Evolutionary conservation across 1,140 invertebrate species (phyloP).

Genomic region (Lysiphlebus fabarum): DNA sequence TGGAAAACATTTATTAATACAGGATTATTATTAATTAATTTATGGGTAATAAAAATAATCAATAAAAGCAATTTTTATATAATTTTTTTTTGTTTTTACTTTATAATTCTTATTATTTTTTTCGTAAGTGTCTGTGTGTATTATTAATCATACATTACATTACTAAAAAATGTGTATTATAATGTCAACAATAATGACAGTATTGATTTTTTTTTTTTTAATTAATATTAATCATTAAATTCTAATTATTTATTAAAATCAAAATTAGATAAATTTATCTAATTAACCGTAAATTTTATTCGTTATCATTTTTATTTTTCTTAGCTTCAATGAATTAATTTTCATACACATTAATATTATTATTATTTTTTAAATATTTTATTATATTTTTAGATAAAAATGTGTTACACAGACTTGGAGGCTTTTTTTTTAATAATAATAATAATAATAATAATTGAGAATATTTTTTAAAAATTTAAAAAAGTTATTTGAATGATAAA

Average conservation of each 20-base stretch:
- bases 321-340: slow-evolving; percentile 29
- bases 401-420: no score
- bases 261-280: slow-evolving; percentile 27
- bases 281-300: slow-evolving; percentile 21
- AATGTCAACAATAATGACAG: slow-evolving; percentile 28
- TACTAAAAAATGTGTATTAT: slow-evolving; percentile 30
- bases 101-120: slow-evolving; percentile 5
- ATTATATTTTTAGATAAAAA: no score
- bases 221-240: slow-evolving; percentile 22
- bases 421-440: no score
- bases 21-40: no score
- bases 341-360: slow-evolving; percentile 1
- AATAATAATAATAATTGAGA: no score
- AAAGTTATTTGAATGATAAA: no score
- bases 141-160: slow-evolving; percentile 30
- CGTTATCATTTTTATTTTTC: slow-evolving; percentile 34
- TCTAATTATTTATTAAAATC: slow-evolving; percentile 30
- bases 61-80: slow-evolving; percentile 30
- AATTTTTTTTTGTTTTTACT: slow-evolving; percentile 14
- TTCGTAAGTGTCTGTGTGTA: slow-evolving; percentile 36
- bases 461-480: no score
- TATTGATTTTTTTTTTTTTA: slow-evolving; percentile 24
- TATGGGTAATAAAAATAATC: no score
- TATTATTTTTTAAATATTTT: no score
- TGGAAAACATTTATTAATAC: no score